Conservation (phyloP, 2,113 vertebrate species). For the Microtus ochrogaster region DNA sequence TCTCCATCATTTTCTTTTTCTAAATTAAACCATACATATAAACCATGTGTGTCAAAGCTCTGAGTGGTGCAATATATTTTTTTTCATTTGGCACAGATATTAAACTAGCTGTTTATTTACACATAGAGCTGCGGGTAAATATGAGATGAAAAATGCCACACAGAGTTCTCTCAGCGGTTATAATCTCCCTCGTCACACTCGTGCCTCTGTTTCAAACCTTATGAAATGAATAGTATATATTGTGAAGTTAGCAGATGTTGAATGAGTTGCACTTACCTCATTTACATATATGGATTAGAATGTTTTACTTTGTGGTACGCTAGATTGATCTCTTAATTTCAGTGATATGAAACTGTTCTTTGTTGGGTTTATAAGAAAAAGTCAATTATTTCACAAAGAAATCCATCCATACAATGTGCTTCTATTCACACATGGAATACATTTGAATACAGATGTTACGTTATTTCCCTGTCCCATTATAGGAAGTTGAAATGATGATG, state of each 20-base stretch:
- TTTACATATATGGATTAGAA: slow-evolving; percentile 74
- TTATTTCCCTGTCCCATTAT: slow-evolving; percentile 79
- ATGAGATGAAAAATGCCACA: slow-evolving; percentile 66
- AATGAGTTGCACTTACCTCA: slow-evolving; percentile 54
- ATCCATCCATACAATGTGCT: slow-evolving; percentile 42
- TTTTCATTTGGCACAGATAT: slow-evolving; percentile 73
- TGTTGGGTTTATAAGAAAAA: slow-evolving; percentile 76
- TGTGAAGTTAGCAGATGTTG: slow-evolving; percentile 71
- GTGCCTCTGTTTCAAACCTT: slow-evolving; percentile 12
- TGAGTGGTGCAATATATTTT: slow-evolving; percentile 48
- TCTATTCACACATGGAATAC: slow-evolving; percentile 78
- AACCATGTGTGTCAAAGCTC: slow-evolving; percentile 59
- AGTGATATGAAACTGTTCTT: slow-evolving; percentile 69
- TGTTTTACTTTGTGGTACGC: slow-evolving; percentile 66
- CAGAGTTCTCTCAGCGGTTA: slow-evolving; percentile 26
- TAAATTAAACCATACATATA: slow-evolving; percentile 67
- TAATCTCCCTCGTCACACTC: slow-evolving; percentile 22
- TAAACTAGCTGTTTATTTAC: slow-evolving; percentile 77
- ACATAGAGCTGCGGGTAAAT: slow-evolving; percentile 59
- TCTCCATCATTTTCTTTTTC: slow-evolving; percentile 59
- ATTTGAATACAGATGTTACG: slow-evolving; percentile 80
- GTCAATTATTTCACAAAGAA: slow-evolving; percentile 73
- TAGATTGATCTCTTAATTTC: slow-evolving; percentile 73
- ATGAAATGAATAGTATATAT: slow-evolving; percentile 47
- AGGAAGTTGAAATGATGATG: slow-evolving; percentile 75